Percentiles rank a stretch among this genome's conserved stretches.
Conservation (phyloP, 2,797 vertebrate species). For the Martes flavigula region DNA sequence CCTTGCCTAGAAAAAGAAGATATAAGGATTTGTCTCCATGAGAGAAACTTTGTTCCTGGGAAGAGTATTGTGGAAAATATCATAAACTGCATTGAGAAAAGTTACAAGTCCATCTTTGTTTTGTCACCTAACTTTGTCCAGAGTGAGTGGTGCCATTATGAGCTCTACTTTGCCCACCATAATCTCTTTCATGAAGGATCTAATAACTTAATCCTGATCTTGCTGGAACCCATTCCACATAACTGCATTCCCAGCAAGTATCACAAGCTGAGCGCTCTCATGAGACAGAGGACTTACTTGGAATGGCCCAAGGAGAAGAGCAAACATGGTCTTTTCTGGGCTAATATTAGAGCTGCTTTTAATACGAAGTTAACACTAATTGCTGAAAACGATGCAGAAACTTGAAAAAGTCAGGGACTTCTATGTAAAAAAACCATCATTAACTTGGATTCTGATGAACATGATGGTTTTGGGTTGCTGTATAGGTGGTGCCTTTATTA, state of each 20-base stretch:
- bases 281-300: constrained; percentile 90
- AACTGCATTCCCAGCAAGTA: constrained; percentile 91
- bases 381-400: not conserved
- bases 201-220: constrained; percentile 90
- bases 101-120: constrained; percentile 91
- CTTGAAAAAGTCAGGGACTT: not conserved
- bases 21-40: constrained; percentile 89
- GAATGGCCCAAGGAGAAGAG: constrained; percentile 92
- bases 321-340: constrained; percentile 92
- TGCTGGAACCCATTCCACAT: constrained; percentile 90
- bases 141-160: constrained; percentile 95
- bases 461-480: not conserved
- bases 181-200: constrained; percentile 84
- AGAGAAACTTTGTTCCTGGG: constrained; percentile 90
- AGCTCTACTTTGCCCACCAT: constrained; percentile 94
- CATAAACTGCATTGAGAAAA: constrained; percentile 90
- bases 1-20: constrained; percentile 88
- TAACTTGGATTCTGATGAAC: not conserved
- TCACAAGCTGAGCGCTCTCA: constrained; percentile 91
- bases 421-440: not conserved
- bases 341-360: constrained; percentile 90
- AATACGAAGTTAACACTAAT: constrained; percentile 63
- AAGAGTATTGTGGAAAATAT: constrained; percentile 93
- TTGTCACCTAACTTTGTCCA: constrained; percentile 92
- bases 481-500: not conserved